Conservation (phyloP, 2,113 vertebrate genomes). For the Solenodon paradoxus region DNA sequence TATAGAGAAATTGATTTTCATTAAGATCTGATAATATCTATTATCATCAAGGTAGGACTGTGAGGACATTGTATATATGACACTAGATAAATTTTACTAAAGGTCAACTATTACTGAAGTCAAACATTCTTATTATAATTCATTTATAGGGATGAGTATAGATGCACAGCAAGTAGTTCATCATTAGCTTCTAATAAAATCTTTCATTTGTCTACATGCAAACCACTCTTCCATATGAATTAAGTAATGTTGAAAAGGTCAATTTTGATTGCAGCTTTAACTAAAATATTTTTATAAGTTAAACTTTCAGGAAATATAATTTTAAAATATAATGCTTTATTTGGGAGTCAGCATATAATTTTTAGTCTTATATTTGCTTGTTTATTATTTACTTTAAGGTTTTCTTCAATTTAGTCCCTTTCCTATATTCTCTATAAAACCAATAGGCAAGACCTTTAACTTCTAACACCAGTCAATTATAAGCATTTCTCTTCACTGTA, state of each 20-base stretch:
- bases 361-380: neutral
- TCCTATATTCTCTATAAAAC: neutral
- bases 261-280: neutral
- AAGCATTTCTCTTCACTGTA: neutral
- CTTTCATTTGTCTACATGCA: neutral
- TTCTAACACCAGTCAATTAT: neutral
- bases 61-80: neutral
- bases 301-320: neutral
- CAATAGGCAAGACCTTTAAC: neutral
- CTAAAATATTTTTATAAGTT: neutral
- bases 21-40: conserved; percentile 62
- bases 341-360: neutral
- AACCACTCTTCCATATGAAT: neutral
- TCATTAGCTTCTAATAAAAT: neutral
- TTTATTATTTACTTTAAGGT: neutral
- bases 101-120: conserved; percentile 41
- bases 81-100: conserved; percentile 24
- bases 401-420: neutral
- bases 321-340: neutral
- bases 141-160: neutral
- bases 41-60: neutral
- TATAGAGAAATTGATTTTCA: conserved; percentile 72
- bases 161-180: neutral
- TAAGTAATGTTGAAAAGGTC: neutral
- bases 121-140: conserved; percentile 30